Evolutionary conservation across 2,888 invertebrate species (phyloP).

Genomic region (Apodemia zela): DNA sequence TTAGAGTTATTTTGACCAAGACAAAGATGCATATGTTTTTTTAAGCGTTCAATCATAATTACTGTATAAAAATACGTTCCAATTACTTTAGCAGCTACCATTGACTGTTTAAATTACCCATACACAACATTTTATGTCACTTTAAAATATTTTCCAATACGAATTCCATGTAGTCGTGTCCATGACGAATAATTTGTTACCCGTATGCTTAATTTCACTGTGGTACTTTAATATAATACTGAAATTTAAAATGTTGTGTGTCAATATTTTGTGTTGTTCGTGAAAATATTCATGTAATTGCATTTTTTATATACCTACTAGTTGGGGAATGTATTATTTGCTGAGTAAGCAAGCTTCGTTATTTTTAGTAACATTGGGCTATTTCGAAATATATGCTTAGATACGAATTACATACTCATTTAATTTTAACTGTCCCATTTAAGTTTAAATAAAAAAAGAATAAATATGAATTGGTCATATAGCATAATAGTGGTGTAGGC

Average conservation of each 20-base stretch:
- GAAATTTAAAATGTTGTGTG: constrained; percentile 1
- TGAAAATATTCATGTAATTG: not conserved
- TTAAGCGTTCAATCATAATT: not conserved
- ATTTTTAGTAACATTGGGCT: no score
- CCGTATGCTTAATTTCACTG: constrained; percentile 19
- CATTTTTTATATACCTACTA: not conserved
- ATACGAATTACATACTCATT: no score
- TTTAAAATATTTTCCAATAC: constrained; percentile 22
- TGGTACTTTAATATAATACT: constrained; percentile 15
- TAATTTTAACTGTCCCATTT: no score
- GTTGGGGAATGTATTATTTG: no score
- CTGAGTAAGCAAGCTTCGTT: no score
- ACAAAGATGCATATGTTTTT: no score
- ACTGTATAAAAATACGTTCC: not conserved
- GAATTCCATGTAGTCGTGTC: constrained; percentile 17
- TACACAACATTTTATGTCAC: constrained; percentile 12
- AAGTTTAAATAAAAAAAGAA: no score
- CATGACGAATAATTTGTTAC: constrained; percentile 19
- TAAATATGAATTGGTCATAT: no score
- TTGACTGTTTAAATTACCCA: constrained; percentile 4
- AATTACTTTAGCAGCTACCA: constrained; percentile 6
- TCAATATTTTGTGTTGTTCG: not conserved
- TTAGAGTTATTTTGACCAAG: no score
- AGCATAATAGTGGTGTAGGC: no score
- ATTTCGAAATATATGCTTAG: no score